Conservation (phyloP, 2,888 invertebrate genomes). For the Apoda limacodes region DNA sequence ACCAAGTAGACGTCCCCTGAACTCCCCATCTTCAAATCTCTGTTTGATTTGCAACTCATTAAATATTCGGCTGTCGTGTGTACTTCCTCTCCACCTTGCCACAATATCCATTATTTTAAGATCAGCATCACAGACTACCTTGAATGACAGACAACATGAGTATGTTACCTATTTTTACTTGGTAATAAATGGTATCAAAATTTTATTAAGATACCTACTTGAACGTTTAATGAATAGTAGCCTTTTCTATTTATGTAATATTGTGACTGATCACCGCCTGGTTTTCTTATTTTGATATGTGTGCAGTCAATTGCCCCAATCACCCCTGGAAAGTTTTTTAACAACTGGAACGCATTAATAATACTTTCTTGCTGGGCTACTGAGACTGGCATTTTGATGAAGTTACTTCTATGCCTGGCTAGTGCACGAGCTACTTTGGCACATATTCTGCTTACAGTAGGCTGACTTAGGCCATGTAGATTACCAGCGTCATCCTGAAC, state of each 20-base stretch:
- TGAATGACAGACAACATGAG: conserved; percentile 5
- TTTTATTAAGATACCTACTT: conserved; percentile 4
- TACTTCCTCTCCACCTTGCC: conserved; percentile 19
- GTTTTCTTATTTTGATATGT: conserved; percentile 15
- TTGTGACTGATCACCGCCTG: conserved; percentile 9
- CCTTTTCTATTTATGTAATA: conserved; percentile 17
- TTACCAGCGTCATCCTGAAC: conserved; percentile 17
- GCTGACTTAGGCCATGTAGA: conserved; percentile 14
- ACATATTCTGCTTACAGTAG: conserved; percentile 12
- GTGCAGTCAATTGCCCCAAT: conserved; percentile 16
- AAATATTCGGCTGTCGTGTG: conserved; percentile 19
- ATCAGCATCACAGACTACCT: conserved; percentile 16
- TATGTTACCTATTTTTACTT: too few species aligned
- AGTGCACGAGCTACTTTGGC: conserved; percentile 15
- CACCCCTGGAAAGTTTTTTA: conserved; percentile 14
- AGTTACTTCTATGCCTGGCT: conserved; percentile 8
- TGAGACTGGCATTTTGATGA: conserved; percentile 15
- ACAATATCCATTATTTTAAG: conserved; percentile 19
- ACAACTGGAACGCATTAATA: conserved; percentile 11
- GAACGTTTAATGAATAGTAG: conserved; percentile 17
- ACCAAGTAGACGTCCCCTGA: not conserved
- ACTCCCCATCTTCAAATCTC: conserved; percentile 8
- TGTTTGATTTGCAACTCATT: conserved; percentile 11
- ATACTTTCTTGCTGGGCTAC: conserved; percentile 10
- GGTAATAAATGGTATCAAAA: not conserved